Evolutionary conservation across 2,797 vertebrate species (phyloP).

Genomic region (Crenuchus spilurus): DNA sequence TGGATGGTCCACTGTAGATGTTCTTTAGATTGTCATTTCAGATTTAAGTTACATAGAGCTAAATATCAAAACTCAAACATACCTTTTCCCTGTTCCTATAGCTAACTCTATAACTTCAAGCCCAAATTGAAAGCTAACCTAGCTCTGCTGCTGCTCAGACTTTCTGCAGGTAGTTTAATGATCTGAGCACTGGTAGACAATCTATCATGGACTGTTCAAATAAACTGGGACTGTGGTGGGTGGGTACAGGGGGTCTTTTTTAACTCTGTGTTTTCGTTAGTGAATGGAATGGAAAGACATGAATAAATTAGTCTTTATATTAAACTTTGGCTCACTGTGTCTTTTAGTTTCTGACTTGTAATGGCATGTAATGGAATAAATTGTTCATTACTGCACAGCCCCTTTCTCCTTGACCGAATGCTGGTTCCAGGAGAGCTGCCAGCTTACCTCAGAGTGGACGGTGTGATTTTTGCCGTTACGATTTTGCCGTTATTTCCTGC

Average conservation of each 20-base stretch:
- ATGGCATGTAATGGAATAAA: slow-evolving; percentile 9
- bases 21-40: too few relatives aligned
- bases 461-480: neutral
- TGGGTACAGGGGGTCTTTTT: slow-evolving; percentile 61
- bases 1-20: neutral
- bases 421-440: neutral
- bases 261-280: slow-evolving; percentile 69
- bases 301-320: slow-evolving; percentile 77
- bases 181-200: too few relatives aligned
- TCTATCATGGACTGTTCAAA: too few relatives aligned
- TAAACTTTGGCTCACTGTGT: slow-evolving; percentile 67
- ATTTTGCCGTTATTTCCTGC: neutral
- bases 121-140: too few relatives aligned
- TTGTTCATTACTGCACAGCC: neutral
- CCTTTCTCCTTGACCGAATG: too few relatives aligned
- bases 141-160: neutral
- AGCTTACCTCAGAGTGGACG: neutral
- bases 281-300: slow-evolving; percentile 66
- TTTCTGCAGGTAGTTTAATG: neutral
- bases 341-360: slow-evolving; percentile 52
- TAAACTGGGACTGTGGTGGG: neutral
- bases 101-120: too few relatives aligned
- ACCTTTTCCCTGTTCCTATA: too few relatives aligned
- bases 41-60: too few relatives aligned
- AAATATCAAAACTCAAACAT: too few relatives aligned